Evolutionary conservation across 2,113 vertebrate genomes (phyloP), one percentile per base, ranked within the genome.

Genomic region (Malurus cyaneus): DNA sequence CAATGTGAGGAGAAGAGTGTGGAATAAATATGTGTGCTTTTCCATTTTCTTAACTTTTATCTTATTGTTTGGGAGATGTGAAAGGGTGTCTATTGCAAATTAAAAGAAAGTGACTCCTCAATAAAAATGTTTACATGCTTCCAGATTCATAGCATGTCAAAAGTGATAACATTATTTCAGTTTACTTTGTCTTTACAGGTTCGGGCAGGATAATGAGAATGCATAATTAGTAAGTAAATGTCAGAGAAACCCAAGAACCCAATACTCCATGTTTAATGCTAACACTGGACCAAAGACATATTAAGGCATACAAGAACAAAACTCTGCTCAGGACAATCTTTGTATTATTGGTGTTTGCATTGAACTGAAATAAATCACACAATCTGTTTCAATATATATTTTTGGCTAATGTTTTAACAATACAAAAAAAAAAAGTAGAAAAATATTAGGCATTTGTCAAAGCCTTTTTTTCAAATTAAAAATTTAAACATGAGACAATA

Each of bases 391-490:
- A 92, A 84, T 82, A 52, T 57, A 80, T 93, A 74, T 69, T 53
- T 95, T 95, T 92, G 32, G 19, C 92, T 92, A 93, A 65, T 73
- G 3, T 71, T 86, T 94, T 72, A 94, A 82, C 65, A 91, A 91
- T 70, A 92, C 3, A 60, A 67, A 76, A 86, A 87, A 86, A 87
- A 85, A 92, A 21, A 77, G 28, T 66, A 52, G 59, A 81, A 76
- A 78, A 80, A 87, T 91, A 88, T 93, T 82, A 88, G 31, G 9
- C 32, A 72, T 88, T 71, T 5, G 4, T 44, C 13, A 54, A 74
- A 53, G 10, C 0, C 6, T 72, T 80, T 85, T 79, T 82, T 67
- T 52, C 19, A 87, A 92, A 96, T 92, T 92, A 86, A 29, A 42
- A 88, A 20, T 32, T 47, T 96, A 86, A 74, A 85, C 7, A 44